Percentiles rank a stretch among this genome's conserved stretches.
These are phyloP conservation scores for Azemiops feae DNA, from an alignment of 2,113 vertebrate genomes.

Conservation along the genomic window DNA sequence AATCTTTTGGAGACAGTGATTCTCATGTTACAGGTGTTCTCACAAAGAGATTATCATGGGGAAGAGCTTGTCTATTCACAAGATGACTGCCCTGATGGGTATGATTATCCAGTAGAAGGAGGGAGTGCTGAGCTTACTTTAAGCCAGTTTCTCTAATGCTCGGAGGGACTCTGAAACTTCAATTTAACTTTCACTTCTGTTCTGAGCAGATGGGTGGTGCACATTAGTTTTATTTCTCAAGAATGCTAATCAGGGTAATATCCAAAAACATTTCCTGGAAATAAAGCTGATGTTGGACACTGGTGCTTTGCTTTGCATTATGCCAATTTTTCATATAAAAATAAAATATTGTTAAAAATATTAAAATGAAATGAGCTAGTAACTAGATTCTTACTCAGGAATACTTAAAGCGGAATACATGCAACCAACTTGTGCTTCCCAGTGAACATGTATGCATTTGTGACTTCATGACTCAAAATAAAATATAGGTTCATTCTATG, in stretches of 20 bases:
- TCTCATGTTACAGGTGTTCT: neutral
- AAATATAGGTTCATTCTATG: neutral
- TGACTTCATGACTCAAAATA: neutral
- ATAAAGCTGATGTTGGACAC: neutral
- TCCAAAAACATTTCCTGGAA: neutral
- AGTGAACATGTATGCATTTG: neutral
- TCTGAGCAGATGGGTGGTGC: neutral
- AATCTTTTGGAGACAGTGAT: neutral
- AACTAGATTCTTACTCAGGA: neutral
- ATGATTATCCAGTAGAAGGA: neutral
- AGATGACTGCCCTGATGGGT: neutral
- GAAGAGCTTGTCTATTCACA: neutral
- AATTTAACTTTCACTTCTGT: neutral
- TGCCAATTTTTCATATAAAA: neutral
- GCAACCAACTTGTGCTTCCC: neutral
- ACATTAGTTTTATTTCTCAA: neutral
- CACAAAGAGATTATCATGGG: neutral
- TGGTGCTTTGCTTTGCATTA: neutral
- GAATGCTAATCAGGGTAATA: neutral
- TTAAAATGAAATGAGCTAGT: neutral
- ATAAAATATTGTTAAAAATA: neutral
- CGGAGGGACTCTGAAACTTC: neutral
- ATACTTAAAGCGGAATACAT: neutral
- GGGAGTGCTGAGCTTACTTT: neutral
- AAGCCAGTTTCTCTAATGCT: neutral